These are phyloP conservation scores for Linurgus olivaceus DNA, from an alignment of 2,797 vertebrate genomes.

Conservation along the genomic window DNA sequence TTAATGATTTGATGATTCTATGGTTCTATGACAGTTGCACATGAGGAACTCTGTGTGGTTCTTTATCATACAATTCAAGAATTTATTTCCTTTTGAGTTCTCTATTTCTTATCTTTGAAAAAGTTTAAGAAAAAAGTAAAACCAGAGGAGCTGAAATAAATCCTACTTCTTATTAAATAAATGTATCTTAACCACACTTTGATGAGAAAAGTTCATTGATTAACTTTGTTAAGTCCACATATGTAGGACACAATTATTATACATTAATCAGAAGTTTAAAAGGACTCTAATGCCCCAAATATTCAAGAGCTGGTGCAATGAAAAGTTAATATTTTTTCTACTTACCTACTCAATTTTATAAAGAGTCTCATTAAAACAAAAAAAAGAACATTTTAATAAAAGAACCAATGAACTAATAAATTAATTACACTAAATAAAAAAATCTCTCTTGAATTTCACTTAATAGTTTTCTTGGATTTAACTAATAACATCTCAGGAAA, in stretches of 20 bases:
- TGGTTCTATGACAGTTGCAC: not conserved
- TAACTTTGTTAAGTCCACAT: not conserved
- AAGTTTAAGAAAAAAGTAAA: not conserved
- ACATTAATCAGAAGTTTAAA: not conserved
- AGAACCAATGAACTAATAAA: not conserved
- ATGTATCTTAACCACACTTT: not conserved
- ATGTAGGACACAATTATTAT: not conserved
- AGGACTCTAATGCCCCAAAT: not conserved
- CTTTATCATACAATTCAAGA: not conserved
- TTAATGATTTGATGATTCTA: not conserved
- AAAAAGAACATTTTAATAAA: not conserved
- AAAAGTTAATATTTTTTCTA: not conserved
- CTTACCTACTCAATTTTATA: not conserved
- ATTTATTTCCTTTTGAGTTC: not conserved
- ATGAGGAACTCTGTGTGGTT: not conserved
- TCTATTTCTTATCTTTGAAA: not conserved
- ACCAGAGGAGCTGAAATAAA: not conserved
- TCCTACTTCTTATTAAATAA: not conserved
- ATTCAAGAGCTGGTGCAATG: not conserved
- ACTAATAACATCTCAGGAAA: not conserved
- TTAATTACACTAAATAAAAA: not conserved
- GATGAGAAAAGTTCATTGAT: not conserved
- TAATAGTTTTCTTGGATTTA: not conserved
- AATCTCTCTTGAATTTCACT: not conserved
- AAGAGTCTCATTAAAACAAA: not conserved